Evolutionary conservation across 2,113 vertebrate species (phyloP), one percentile per base, ranked within the genome.

Genomic region (Mixornis gularis): DNA sequence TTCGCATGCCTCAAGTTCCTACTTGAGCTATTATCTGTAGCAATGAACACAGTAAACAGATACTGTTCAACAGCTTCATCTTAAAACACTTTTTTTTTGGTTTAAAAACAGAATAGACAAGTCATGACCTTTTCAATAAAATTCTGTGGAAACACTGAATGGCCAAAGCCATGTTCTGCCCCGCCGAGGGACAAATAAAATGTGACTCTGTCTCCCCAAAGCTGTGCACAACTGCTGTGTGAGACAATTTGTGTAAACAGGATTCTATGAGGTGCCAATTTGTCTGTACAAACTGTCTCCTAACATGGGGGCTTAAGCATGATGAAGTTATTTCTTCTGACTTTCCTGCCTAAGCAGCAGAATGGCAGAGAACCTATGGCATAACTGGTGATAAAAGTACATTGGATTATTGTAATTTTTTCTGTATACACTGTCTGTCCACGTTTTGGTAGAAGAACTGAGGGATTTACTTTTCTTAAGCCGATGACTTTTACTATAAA

Each of bases 31-130:
- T 74, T 84, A 68, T 56, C 58, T 69, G 34, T 34, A 68, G 53
- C 66, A 89, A 79, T 62, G 32, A 89, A 92, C 49, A 85, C 7
- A 79, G 76, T 71, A 91, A 93, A 86, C 56, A 79, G 69, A 87
- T 60, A 81, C 16, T 17, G 27, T 49, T 72, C 36, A 64, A 78
- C 30, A 89, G 56, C 32, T 91, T 71, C 16, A 49, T 89, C 73
- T 60, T 60, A 84, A 76, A 89, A 56, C 29, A 38, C 22, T 64
- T 87, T 84, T n/a, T 89, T 30, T 20, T 21, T 15, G 41, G 41
- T 43, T 43, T 43, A 43, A 43, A 43, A 43, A 43, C 44, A 26
- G 26, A 88, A 63, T 18, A 80, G 62, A 41, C 14, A 52, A 76
- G 36, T 52, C 27, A 69, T 19, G 53, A 76, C 53, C 27, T 92